phyloP scores from a whole-genome alignment of 2,113 vertebrate species.

The Numida meleagris region DNA sequence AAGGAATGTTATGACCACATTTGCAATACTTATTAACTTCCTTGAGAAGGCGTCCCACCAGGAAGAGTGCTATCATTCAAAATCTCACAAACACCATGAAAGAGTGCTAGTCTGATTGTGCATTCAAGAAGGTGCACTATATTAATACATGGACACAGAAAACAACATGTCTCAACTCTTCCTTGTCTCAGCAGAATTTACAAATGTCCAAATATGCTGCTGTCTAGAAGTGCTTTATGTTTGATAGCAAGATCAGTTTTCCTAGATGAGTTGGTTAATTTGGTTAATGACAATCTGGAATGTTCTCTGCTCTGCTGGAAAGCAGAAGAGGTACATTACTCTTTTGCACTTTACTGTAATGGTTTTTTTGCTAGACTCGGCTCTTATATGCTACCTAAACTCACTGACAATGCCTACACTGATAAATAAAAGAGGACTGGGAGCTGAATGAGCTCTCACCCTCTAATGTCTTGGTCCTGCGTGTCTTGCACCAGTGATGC shows the following conservation, averaged over 20 bases:
- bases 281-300: neutral
- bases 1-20: neutral
- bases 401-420: neutral
- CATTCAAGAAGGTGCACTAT: neutral
- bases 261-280: neutral
- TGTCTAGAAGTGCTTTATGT: neutral
- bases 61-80: neutral
- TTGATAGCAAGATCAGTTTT: neutral
- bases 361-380: neutral
- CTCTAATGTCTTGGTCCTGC: neutral
- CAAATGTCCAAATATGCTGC: neutral
- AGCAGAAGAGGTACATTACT: rapidly evolving
- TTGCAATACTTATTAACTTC: neutral
- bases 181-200: neutral
- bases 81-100: neutral
- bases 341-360: neutral
- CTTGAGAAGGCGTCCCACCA: neutral
- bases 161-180: neutral
- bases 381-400: neutral
- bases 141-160: neutral
- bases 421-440: neutral
- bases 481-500: neutral
- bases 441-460: neutral
- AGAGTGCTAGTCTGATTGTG: neutral
- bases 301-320: neutral